Percentiles rank a stretch among this genome's conserved stretches.
Conservation (phyloP, 2,888 invertebrate species). For the Mimumesa dahlbomi region DNA sequence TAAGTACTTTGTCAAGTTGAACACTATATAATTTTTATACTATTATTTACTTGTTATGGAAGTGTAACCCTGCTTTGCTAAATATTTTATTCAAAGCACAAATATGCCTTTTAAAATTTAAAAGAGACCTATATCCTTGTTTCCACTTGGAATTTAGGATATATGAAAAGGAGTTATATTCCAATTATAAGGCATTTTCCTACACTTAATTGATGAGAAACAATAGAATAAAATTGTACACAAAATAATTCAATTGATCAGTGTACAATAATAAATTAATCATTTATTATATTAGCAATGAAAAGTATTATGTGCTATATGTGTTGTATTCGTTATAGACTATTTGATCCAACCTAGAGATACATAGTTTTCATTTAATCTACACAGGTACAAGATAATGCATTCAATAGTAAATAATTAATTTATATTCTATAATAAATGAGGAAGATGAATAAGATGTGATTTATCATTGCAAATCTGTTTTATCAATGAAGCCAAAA, state of each 20-base stretch:
- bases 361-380: neutral
- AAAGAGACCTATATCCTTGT: slow-evolving; percentile 23
- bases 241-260: neutral
- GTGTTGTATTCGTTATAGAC: neutral
- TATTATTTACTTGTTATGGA: neutral
- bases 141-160: slow-evolving; percentile 38
- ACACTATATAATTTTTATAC: slow-evolving; percentile 5
- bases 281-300: neutral
- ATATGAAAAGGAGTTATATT: no score
- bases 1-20: slow-evolving; percentile 34
- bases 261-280: no score
- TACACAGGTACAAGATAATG: slow-evolving; percentile 7
- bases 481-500: neutral
- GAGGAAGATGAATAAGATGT: neutral
- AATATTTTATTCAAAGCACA: slow-evolving; percentile 9
- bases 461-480: neutral
- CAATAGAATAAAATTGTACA: no score
- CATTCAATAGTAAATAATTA: neutral
- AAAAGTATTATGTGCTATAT: neutral
- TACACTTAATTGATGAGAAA: slow-evolving; percentile 1
- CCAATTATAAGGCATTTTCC: no score
- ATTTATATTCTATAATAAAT: slow-evolving; percentile 3
- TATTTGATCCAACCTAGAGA: neutral
- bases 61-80: slow-evolving; percentile 13
- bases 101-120: slow-evolving; percentile 12